These are phyloP conservation scores for Odontomyia ornata DNA, from an alignment of 2,888 invertebrate species.

Conservation along the genomic window DNA sequence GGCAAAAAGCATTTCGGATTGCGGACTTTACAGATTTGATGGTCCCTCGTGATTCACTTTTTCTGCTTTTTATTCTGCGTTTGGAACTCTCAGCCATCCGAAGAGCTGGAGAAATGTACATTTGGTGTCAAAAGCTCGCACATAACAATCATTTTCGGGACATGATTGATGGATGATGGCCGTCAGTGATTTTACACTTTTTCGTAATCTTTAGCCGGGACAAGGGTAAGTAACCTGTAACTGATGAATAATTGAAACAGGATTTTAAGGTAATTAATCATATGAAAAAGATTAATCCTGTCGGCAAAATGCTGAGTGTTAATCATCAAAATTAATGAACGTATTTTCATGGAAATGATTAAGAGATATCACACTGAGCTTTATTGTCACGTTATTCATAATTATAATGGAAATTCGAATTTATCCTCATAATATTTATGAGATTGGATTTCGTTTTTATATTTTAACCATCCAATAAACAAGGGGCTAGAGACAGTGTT, in stretches of 20 bases:
- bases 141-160: background rate
- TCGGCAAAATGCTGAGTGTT: too few relatives aligned
- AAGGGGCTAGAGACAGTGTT: too few relatives aligned
- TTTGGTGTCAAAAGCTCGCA: conserved; percentile 2
- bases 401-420: too few relatives aligned
- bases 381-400: too few relatives aligned
- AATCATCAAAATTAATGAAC: too few relatives aligned
- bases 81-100: background rate
- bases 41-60: background rate
- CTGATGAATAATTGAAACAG: background rate
- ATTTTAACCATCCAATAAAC: too few relatives aligned
- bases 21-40: background rate
- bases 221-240: background rate
- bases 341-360: too few relatives aligned
- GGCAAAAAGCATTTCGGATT: background rate
- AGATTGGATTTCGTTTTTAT: too few relatives aligned
- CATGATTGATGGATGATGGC: background rate
- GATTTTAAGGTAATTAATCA: too few relatives aligned
- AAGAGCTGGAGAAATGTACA: background rate
- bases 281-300: too few relatives aligned
- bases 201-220: background rate
- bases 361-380: too few relatives aligned
- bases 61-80: background rate
- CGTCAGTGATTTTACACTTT: background rate
- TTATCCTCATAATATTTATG: too few relatives aligned